Evolutionary conservation across 2,888 invertebrate genomes (phyloP).

Genomic region (Drosophila emarginata): DNA sequence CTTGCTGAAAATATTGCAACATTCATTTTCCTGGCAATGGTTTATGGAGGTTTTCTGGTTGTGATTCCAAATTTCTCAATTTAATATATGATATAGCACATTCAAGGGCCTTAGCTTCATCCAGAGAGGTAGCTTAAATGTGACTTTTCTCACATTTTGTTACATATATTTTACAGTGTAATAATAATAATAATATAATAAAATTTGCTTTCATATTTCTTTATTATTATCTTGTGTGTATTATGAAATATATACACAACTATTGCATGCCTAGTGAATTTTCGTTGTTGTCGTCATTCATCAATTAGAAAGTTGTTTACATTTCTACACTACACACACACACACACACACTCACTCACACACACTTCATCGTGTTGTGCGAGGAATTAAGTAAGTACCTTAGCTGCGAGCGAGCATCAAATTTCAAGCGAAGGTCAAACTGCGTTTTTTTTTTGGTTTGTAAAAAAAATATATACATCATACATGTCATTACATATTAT

Average conservation of each 20-base stretch:
- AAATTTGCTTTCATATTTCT: not conserved
- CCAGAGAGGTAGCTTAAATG: no score
- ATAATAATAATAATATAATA: not conserved
- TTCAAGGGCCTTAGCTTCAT: no score
- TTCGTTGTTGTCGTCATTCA: conserved; percentile 8
- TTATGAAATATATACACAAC: not conserved
- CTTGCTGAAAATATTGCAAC: no score
- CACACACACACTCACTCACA: no score
- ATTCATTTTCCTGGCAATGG: no score
- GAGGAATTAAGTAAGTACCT: not conserved
- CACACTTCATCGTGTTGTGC: not conserved
- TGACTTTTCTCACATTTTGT: not conserved
- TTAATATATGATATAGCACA: not conserved
- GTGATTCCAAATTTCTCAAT: no score
- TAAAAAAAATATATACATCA: not conserved
- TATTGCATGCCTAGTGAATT: conserved; percentile 12
- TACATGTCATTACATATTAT: not conserved
- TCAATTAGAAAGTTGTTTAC: conserved; percentile 19
- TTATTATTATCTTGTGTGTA: not conserved
- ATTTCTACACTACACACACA: not conserved
- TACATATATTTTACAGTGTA: not conserved
- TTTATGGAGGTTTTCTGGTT: no score
- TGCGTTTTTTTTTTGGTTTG: conserved; percentile 3
- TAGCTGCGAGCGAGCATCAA: conserved; percentile 4
- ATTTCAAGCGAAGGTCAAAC: conserved; percentile 16